phyloP scores from a whole-genome alignment of 1,140 invertebrate genomes.

The Eupeodes corollae region DNA sequence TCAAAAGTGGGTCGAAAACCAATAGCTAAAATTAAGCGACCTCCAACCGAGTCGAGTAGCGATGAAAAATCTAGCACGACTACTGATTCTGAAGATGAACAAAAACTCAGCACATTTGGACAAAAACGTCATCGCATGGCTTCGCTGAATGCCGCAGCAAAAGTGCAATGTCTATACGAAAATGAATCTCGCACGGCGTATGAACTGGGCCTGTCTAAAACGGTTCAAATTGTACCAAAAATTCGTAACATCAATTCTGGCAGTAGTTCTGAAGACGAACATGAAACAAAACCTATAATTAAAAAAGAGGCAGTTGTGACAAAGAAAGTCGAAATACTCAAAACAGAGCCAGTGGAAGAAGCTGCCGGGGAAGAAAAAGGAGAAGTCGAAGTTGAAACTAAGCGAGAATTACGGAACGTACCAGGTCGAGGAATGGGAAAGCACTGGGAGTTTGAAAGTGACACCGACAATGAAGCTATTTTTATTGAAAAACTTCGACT shows the following conservation, averaged over 20 bases:
- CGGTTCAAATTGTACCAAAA: conserved; percentile 26
- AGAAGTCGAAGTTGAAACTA: conserved; percentile 32
- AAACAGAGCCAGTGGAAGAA: conserved; percentile 30
- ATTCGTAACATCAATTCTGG: conserved; percentile 29
- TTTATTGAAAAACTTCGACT: neutral
- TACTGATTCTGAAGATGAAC: conserved; percentile 27
- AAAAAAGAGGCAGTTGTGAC: neutral
- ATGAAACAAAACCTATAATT: conserved; percentile 1
- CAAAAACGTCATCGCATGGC: conserved; percentile 74
- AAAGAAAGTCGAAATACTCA: conserved; percentile 16
- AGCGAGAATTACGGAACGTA: conserved; percentile 53
- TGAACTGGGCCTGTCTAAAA: conserved; percentile 41
- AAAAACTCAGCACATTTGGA: conserved; percentile 37
- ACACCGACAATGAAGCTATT: conserved; percentile 35
- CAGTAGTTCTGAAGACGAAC: conserved; percentile 3
- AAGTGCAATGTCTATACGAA: conserved; percentile 83
- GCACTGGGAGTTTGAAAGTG: conserved; percentile 62
- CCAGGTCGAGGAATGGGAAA: conserved; percentile 66
- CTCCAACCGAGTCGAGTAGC: neutral
- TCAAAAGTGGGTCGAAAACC: neutral
- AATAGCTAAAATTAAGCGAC: neutral
- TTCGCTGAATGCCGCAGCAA: conserved; percentile 79
- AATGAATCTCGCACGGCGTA: conserved; percentile 68
- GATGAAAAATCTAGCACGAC: conserved; percentile 10
- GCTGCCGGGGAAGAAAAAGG: conserved; percentile 13